phyloP scores from a whole-genome alignment of 2,113 vertebrate genomes.

The Chunga burmeisteri region DNA sequence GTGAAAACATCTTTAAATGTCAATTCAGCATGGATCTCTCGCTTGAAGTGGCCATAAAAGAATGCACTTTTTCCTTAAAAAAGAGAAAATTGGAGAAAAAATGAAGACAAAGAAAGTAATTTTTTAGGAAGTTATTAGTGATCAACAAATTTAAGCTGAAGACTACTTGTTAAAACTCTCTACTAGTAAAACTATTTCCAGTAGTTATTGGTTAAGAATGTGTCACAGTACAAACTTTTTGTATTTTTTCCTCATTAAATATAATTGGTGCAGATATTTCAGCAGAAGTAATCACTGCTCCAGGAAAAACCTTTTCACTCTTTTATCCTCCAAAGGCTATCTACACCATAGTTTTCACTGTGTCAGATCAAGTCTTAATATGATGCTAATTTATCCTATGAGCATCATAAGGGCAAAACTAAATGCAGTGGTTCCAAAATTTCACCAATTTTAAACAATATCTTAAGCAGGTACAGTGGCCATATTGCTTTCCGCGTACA shows the following conservation, averaged over 20 bases:
- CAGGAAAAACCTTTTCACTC: not conserved
- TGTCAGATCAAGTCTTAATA: not conserved
- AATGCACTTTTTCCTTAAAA: not conserved
- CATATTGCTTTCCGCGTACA: accelerated
- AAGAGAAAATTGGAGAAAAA: not conserved
- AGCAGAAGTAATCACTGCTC: not conserved
- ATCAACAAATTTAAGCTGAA: not conserved
- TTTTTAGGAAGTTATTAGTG: not conserved
- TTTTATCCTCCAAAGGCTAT: not conserved
- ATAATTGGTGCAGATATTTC: not conserved
- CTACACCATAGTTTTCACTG: not conserved
- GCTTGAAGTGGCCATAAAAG: not conserved
- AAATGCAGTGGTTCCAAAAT: not conserved
- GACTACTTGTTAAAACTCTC: not conserved
- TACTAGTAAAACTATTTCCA: not conserved
- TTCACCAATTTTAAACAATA: not conserved
- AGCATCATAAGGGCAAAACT: not conserved
- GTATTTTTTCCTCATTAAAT: slow-evolving; percentile 12
- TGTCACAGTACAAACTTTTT: not conserved
- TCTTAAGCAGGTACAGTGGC: not conserved
- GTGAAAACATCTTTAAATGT: not conserved
- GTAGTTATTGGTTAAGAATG: not conserved
- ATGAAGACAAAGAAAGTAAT: accelerated
- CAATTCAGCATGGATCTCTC: not conserved
- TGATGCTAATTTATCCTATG: not conserved